phyloP scores from a whole-genome alignment of 2,113 vertebrate species.

The Rhabdornis inornatus region DNA sequence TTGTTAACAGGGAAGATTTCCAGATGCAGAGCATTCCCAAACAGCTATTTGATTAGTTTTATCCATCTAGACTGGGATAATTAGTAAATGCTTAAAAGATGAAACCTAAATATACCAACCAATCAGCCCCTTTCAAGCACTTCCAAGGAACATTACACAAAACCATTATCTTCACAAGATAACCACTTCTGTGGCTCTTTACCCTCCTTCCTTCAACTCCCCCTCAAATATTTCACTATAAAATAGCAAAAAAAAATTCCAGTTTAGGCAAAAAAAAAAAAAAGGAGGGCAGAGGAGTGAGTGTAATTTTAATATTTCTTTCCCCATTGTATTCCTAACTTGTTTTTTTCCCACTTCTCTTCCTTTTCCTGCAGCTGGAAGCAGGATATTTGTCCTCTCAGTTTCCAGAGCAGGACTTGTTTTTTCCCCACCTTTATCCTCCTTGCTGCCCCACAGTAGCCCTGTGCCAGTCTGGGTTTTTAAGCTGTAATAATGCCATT shows the following conservation, averaged over 20 bases:
- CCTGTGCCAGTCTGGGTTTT: not conserved
- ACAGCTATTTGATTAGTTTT: conserved; percentile 61
- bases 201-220: not conserved
- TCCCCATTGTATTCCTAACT: not conserved
- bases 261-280: not conserved
- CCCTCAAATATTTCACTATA: not conserved
- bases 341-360: not conserved
- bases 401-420: not conserved
- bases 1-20: conserved; percentile 26
- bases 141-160: conserved; percentile 49
- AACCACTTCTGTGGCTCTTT: conserved; percentile 17
- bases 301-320: not conserved
- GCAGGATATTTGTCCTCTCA: not conserved
- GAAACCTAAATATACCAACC: conserved; percentile 72
- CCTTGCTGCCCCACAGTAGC: not conserved
- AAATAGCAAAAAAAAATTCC: not conserved
- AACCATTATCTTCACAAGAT: conserved; percentile 48
- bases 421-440: not conserved
- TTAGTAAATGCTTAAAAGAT: conserved; percentile 71
- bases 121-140: conserved; percentile 54
- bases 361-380: not conserved
- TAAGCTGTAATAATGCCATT: not conserved
- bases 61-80: conserved; percentile 57
- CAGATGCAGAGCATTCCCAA: conserved; percentile 61
- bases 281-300: rapidly evolving